Conservation (phyloP, 2,888 invertebrate genomes). For the Smittia aterrima region DNA sequence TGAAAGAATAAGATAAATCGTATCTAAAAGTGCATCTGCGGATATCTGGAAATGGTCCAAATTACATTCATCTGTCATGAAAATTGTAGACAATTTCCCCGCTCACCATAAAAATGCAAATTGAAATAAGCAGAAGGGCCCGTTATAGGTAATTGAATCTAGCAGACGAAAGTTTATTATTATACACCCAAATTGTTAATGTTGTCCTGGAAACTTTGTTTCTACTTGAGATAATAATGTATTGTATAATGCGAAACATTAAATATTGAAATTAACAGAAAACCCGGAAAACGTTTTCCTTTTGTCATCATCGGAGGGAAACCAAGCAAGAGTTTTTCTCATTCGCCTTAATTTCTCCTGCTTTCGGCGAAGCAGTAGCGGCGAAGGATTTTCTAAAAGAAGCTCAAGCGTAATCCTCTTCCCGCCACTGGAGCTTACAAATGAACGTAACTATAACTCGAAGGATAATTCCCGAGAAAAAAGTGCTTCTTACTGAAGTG, state of each 20-base stretch:
- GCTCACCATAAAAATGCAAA: not conserved
- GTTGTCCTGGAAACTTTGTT: no score
- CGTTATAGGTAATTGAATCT: not conserved
- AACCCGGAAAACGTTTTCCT: slow-evolving; percentile 24
- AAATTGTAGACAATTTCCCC: not conserved
- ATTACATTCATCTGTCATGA: slow-evolving; percentile 7
- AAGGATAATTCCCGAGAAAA: not conserved
- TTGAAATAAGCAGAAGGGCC: not conserved
- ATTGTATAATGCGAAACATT: slow-evolving; percentile 32
- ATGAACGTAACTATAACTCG: not conserved
- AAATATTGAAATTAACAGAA: slow-evolving; percentile 35
- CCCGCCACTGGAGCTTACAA: not conserved
- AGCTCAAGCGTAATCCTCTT: no score
- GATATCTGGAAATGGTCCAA: slow-evolving; percentile 28
- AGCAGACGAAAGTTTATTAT: not conserved
- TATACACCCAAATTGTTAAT: no score
- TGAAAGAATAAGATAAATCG: not conserved
- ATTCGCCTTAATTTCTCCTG: not conserved
- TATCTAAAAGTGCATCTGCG: not conserved
- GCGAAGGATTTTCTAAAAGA: no score
- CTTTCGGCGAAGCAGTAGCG: not conserved
- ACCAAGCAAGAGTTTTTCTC: not conserved
- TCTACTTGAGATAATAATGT: not conserved
- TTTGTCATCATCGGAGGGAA: not conserved
- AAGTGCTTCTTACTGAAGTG: not conserved